A percentile compares a stretch with the other conserved stretches of the same genome.
Conservation (phyloP, 2,888 invertebrate species). For the Platynereis dumerilii region DNA sequence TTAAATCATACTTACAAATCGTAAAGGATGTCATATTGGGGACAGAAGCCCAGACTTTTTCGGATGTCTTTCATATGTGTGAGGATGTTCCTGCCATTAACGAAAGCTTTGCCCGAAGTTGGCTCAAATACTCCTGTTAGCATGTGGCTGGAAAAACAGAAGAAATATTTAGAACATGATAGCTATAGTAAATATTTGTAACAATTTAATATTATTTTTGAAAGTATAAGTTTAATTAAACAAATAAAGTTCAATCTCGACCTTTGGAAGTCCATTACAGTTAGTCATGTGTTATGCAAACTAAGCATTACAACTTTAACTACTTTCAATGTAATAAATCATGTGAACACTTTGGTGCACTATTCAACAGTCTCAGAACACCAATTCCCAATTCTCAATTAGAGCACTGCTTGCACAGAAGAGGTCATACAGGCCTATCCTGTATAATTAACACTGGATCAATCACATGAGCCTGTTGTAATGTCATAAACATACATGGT, state of each 20-base stretch:
- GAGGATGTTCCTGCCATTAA: constrained; percentile 44
- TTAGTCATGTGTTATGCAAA: constrained; percentile 40
- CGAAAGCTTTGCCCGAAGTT: constrained; percentile 37
- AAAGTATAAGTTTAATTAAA: no score
- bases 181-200: constrained; percentile 65
- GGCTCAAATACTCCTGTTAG: constrained; percentile 54
- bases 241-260: no score
- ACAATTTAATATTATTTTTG: constrained; percentile 46
- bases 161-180: constrained; percentile 62
- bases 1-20: constrained; percentile 62
- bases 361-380: no score
- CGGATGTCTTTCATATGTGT: constrained; percentile 42
- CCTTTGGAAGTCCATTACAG: constrained; percentile 40
- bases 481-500: constrained; percentile 55
- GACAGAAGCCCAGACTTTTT: constrained; percentile 62
- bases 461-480: no score
- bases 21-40: constrained; percentile 64
- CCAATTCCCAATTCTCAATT: no score
- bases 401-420: no score
- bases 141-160: constrained; percentile 50
- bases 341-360: background rate
- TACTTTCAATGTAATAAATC: constrained; percentile 51
- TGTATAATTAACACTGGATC: no score
- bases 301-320: constrained; percentile 51
- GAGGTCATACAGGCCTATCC: no score